Conservation (phyloP, 2,888 invertebrate species). For the Sicus ferrugineus region DNA sequence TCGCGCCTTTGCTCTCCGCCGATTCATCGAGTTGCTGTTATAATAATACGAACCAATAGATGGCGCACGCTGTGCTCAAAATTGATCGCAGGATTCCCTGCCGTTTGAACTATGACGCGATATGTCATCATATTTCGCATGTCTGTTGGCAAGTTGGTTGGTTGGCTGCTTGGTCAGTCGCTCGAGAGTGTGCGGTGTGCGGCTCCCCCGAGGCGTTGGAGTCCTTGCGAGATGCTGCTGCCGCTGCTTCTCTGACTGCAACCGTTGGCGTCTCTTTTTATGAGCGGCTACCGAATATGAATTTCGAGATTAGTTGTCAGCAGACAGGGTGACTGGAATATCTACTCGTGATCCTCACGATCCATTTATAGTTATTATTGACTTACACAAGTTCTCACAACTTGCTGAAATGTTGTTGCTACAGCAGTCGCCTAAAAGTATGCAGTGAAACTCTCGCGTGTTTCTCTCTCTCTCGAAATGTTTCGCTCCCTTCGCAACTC, state of each 20-base stretch:
- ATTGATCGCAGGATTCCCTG: constrained; percentile 66
- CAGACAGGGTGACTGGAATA: constrained; percentile 2
- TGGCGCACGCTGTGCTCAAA: constrained; percentile 64
- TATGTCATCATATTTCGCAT: constrained; percentile 65
- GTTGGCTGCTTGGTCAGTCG: neutral
- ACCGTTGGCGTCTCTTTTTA: constrained; percentile 19
- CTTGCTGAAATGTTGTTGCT: too few relatives aligned
- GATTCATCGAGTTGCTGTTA: constrained; percentile 15
- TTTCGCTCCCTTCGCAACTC: too few relatives aligned
- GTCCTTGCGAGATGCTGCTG: constrained; percentile 19
- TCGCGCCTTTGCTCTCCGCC: too few relatives aligned
- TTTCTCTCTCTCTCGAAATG: too few relatives aligned
- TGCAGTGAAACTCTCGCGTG: too few relatives aligned
- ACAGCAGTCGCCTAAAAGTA: too few relatives aligned
- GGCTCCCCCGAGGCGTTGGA: constrained; percentile 31
- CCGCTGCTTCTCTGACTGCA: neutral
- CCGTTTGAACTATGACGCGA: constrained; percentile 66
- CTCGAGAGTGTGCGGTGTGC: neutral
- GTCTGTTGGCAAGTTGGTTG: constrained; percentile 18
- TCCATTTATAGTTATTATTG: too few relatives aligned
- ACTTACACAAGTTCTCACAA: too few relatives aligned
- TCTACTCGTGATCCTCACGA: too few relatives aligned
- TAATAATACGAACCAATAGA: constrained; percentile 47
- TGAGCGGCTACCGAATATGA: constrained; percentile 53
- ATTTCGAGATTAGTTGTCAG: constrained; percentile 45